phyloP scores from a whole-genome alignment of 2,888 invertebrate species.

The Druceiella hillmani region DNA sequence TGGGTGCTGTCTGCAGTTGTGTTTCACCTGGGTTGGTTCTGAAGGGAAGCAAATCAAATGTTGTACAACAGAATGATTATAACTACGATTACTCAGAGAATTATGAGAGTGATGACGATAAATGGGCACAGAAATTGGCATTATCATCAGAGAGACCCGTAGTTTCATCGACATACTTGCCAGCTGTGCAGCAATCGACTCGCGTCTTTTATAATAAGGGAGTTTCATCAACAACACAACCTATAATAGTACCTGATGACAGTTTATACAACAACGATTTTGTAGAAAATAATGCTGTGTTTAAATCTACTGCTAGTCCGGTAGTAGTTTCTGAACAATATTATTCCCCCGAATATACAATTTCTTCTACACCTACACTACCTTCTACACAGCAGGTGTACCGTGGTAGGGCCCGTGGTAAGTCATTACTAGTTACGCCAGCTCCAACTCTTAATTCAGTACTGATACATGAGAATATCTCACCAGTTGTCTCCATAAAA shows the following conservation, averaged over 20 bases:
- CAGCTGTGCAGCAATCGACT: slow-evolving; percentile 24
- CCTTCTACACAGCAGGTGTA: too few species aligned
- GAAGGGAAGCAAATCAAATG: slow-evolving; percentile 28
- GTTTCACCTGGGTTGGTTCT: slow-evolving; percentile 52
- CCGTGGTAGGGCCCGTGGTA: not conserved
- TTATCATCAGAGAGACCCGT: slow-evolving; percentile 21
- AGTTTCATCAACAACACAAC: slow-evolving; percentile 40
- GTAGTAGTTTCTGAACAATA: too few species aligned
- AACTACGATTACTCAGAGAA: slow-evolving; percentile 33
- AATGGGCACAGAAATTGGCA: slow-evolving; percentile 32
- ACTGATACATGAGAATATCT: slow-evolving; percentile 35
- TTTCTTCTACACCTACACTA: too few species aligned
- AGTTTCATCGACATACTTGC: slow-evolving; percentile 8
- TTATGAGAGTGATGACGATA: slow-evolving; percentile 32
- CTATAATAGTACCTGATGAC: slow-evolving; percentile 49
- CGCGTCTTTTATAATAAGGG: slow-evolving; percentile 31
- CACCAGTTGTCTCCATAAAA: not conserved
- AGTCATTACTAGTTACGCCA: slow-evolving; percentile 29
- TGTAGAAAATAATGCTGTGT: too few species aligned
- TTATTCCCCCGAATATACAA: too few species aligned
- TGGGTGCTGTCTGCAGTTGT: slow-evolving; percentile 70
- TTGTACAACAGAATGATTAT: slow-evolving; percentile 30
- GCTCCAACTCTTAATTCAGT: slow-evolving; percentile 44
- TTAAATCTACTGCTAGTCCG: too few species aligned
- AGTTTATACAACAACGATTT: too few species aligned